A percentile compares a stretch with the other conserved stretches of the same genome.
phyloP scores from a whole-genome alignment of 1,140 invertebrate species.

The Magallana angulata region DNA sequence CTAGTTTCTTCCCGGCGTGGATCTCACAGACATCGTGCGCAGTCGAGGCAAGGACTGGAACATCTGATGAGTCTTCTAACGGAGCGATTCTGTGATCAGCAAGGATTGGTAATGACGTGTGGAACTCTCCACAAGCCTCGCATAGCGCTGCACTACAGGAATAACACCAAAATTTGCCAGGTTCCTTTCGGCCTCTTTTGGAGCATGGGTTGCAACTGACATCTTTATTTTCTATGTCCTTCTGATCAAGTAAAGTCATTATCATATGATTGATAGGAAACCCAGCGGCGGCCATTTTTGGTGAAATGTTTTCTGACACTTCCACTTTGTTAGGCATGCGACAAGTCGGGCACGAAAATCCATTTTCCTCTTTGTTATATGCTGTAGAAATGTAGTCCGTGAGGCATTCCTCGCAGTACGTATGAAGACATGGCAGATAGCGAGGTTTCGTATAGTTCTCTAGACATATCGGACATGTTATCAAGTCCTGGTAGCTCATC shows the following conservation, averaged over 20 bases:
- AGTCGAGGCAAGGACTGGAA: background rate
- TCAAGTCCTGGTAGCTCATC: slow-evolving; percentile 2
- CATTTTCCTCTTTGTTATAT: background rate
- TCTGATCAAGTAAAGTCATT: background rate
- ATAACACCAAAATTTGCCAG: slow-evolving; percentile 5
- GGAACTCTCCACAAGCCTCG: background rate
- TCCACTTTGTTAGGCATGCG: background rate
- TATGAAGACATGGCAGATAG: slow-evolving; percentile 92
- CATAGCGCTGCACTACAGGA: slow-evolving; percentile 6
- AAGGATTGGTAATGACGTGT: background rate
- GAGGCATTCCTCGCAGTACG: slow-evolving; percentile 91
- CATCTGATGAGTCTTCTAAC: background rate
- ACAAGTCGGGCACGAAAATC: slow-evolving; percentile 1
- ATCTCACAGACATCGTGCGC: background rate
- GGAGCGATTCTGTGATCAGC: slow-evolving; percentile 24
- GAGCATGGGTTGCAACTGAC: slow-evolving; percentile 2
- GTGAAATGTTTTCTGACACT: background rate
- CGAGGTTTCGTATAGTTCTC: slow-evolving; percentile 82
- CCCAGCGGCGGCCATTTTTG: background rate
- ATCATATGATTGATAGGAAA: slow-evolving; percentile 35
- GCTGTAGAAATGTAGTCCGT: slow-evolving; percentile 53
- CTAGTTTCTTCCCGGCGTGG: slow-evolving; percentile 34
- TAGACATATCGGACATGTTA: slow-evolving; percentile 74
- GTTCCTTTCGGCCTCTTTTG: background rate
- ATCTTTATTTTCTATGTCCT: background rate